phyloP scores from a whole-genome alignment of 2,888 invertebrate species.

The Plutella xylostella region DNA sequence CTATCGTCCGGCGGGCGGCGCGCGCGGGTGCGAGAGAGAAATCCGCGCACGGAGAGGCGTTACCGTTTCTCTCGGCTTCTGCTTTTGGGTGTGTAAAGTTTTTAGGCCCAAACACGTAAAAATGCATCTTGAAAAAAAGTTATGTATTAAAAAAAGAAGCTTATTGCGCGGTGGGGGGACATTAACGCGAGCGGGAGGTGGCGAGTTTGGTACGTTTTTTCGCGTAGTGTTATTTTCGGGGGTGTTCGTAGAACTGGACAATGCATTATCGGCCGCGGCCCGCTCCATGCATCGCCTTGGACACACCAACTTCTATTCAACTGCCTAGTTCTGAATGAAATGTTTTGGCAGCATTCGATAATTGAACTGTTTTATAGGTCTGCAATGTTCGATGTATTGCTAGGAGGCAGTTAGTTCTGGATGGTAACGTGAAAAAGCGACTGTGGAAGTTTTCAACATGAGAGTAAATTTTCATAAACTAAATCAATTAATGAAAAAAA shows the following conservation, averaged over 20 bases:
- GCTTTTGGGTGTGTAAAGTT: constrained; percentile 68
- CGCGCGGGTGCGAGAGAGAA: constrained; percentile 46
- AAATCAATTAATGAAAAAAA: too few species aligned
- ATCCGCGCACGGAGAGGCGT: constrained; percentile 53
- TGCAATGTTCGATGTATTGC: too few species aligned
- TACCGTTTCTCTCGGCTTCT: constrained; percentile 46
- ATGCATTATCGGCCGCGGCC: constrained; percentile 51
- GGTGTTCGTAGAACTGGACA: constrained; percentile 61
- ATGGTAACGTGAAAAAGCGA: too few species aligned
- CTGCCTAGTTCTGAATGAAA: not conserved
- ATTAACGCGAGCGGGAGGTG: constrained; percentile 61
- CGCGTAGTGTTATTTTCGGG: constrained; percentile 66
- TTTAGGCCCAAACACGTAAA: constrained; percentile 70
- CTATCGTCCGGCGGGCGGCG: constrained; percentile 49
- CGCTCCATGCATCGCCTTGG: constrained; percentile 48
- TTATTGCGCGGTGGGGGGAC: constrained; percentile 65
- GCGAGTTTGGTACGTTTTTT: constrained; percentile 58
- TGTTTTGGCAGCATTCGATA: not conserved
- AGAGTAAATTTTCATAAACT: too few species aligned
- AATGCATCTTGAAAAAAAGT: constrained; percentile 71
- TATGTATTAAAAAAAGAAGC: constrained; percentile 71
- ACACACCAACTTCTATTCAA: not conserved
- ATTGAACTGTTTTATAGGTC: not conserved
- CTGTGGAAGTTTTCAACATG: too few species aligned
- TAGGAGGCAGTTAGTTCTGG: too few species aligned